Conservation (phyloP, 2,797 vertebrate genomes). For the Mergus octosetaceus region DNA sequence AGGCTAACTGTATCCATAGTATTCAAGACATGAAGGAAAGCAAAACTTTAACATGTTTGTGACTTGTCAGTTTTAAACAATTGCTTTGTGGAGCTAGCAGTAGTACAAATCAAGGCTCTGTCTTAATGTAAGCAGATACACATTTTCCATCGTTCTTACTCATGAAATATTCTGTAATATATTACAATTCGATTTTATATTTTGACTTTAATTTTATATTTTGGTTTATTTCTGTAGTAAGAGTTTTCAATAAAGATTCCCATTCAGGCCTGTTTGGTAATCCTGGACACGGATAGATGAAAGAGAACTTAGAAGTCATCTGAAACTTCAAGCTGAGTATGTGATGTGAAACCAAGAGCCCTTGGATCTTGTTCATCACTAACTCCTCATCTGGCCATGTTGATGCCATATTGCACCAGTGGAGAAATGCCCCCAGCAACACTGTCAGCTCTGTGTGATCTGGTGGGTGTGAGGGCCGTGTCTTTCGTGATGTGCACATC, state of each 20-base stretch:
- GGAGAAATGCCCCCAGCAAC: neutral
- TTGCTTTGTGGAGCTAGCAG: neutral
- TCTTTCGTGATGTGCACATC: fast-evolving
- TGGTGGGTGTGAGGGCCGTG: fast-evolving
- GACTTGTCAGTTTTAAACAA: neutral
- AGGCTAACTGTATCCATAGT: neutral
- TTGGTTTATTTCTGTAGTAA: neutral
- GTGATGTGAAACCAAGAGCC: neutral
- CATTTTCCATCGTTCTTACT: neutral
- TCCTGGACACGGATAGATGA: neutral
- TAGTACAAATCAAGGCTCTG: neutral
- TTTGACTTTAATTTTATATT: neutral
- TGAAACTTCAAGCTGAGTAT: fast-evolving
- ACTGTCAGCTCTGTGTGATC: fast-evolving
- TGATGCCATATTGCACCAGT: fast-evolving
- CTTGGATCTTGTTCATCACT: fast-evolving
- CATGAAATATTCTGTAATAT: neutral
- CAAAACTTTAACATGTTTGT: neutral
- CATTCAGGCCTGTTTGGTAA: neutral
- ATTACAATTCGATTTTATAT: neutral
- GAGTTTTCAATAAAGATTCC: neutral
- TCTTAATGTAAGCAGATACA: neutral
- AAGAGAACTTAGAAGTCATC: neutral
- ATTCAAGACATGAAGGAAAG: neutral
- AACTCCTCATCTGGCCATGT: fast-evolving